A percentile compares a stretch with the other conserved stretches of the same genome.
Conservation (phyloP, 2,797 vertebrate species). For the Chiroxiphia lanceolata region DNA sequence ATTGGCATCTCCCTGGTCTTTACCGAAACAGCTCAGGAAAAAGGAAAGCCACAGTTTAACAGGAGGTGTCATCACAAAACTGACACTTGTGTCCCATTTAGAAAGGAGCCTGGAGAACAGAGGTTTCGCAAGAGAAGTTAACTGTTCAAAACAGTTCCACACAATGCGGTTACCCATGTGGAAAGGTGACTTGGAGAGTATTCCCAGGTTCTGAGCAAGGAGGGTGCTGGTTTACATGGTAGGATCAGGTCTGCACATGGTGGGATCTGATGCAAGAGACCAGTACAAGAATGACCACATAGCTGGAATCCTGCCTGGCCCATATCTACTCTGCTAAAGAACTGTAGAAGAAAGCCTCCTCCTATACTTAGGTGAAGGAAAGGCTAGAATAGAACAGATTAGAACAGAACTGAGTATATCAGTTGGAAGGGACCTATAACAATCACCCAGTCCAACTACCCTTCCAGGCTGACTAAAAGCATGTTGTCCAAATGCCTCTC, state of each 20-base stretch:
- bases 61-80: neutral
- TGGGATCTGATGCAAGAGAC: neutral
- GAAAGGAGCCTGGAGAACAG: neutral
- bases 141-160: neutral
- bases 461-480: neutral
- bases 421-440: neutral
- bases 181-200: neutral
- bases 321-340: neutral
- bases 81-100: neutral
- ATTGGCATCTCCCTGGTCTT: neutral
- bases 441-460: neutral
- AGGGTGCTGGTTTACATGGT: accelerated
- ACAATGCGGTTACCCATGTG: accelerated
- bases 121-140: neutral
- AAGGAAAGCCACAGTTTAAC: neutral
- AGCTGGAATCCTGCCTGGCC: neutral
- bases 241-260: neutral
- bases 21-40: neutral
- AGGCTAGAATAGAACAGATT: neutral
- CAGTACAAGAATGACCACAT: neutral
- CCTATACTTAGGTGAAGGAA: neutral
- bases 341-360: neutral
- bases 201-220: neutral
- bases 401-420: neutral
- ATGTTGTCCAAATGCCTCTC: neutral